Conservation (phyloP, 2,113 vertebrate genomes). For the Lanius collurio region DNA sequence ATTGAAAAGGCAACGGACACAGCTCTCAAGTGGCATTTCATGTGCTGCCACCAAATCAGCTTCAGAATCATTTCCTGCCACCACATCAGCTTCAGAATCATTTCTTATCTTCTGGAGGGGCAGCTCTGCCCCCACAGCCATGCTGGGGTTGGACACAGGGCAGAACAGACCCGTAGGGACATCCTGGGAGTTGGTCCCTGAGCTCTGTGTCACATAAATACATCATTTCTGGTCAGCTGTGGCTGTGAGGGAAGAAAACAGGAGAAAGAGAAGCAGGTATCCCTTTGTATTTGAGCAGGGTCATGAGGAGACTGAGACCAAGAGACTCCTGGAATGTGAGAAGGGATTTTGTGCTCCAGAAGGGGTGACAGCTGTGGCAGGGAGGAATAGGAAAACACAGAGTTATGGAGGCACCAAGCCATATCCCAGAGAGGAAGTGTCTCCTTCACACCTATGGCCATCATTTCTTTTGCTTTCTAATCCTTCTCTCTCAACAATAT, state of each 20-base stretch:
- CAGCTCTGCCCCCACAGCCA: fast-evolving
- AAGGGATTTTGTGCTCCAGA: background rate
- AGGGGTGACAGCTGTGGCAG: background rate
- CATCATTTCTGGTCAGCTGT: fast-evolving
- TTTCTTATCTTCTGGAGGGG: background rate
- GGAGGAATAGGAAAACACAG: background rate
- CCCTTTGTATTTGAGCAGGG: background rate
- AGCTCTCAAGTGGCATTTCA: background rate
- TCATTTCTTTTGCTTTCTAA: background rate
- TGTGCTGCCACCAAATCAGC: background rate
- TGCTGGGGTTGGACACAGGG: background rate
- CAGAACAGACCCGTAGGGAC: fast-evolving
- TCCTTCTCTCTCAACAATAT: background rate
- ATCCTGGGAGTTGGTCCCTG: background rate
- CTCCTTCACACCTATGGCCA: background rate
- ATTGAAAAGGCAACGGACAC: background rate
- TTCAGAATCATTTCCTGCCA: background rate
- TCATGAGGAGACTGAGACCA: background rate
- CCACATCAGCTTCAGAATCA: background rate
- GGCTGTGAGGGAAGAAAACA: background rate
- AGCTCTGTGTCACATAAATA: fast-evolving
- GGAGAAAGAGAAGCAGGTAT: background rate
- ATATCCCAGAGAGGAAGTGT: background rate
- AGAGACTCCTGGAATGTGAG: background rate
- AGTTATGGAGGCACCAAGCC: background rate